A percentile compares a stretch with the other conserved stretches of the same genome.
Evolutionary conservation across 2,113 vertebrate genomes (phyloP).

Genomic region (Rhea pennata): DNA sequence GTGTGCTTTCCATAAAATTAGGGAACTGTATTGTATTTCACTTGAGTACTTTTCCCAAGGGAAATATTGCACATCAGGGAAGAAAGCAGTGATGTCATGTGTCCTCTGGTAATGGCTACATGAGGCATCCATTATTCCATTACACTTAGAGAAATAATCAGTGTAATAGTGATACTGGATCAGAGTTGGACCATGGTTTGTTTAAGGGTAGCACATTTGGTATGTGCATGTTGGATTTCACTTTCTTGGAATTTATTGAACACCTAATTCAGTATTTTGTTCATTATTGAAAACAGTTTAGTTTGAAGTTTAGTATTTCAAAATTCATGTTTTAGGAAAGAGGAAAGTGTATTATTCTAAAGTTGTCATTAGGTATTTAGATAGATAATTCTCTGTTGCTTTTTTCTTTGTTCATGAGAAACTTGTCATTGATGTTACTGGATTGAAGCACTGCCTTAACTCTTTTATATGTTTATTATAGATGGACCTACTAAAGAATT

Average conservation of each 20-base stretch:
- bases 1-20: not conserved
- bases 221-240: not conserved
- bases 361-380: not conserved
- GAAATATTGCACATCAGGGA: not conserved
- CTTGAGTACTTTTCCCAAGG: not conserved
- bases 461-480: constrained; percentile 71
- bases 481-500: constrained; percentile 88
- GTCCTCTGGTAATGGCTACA: not conserved
- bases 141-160: not conserved
- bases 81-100: not conserved
- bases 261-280: not conserved
- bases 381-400: not conserved
- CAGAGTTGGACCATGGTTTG: not conserved
- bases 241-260: not conserved
- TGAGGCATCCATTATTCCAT: not conserved
- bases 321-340: not conserved
- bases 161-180: not conserved
- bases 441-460: constrained; percentile 1
- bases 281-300: not conserved
- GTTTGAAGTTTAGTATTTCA: not conserved
- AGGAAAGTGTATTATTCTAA: not conserved
- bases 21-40: not conserved
- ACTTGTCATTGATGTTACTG: not conserved
- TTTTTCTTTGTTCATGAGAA: not conserved
- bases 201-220: not conserved